Percentiles rank a stretch among this genome's conserved stretches.
phyloP scores from a whole-genome alignment of 2,888 invertebrate species.

The Lathronympha strigana region DNA sequence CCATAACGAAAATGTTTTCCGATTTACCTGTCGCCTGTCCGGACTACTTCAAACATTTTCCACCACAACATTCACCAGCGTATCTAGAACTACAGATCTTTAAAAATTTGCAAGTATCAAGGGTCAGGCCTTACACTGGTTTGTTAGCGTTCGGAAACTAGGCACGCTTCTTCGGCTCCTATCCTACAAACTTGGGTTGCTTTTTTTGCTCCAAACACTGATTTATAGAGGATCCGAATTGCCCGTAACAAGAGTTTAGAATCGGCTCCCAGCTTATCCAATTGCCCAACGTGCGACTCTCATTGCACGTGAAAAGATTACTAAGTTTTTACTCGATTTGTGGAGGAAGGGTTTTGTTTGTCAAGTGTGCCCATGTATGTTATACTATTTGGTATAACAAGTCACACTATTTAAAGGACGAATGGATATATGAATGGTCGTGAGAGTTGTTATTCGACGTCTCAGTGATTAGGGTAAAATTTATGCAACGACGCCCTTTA shows the following conservation, averaged over 20 bases:
- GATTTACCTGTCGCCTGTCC: slow-evolving; percentile 15
- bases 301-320: slow-evolving; percentile 25
- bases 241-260: slow-evolving; percentile 41
- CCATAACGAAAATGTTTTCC: slow-evolving; percentile 20
- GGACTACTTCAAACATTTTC: slow-evolving; percentile 2
- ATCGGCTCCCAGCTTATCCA: slow-evolving; percentile 32
- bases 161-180: slow-evolving; percentile 14
- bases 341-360: neutral
- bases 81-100: neutral
- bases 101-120: neutral
- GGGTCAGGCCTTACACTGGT: neutral
- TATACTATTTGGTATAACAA: no score
- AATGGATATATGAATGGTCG: neutral
- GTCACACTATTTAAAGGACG: no score
- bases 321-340: neutral
- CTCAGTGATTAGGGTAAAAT: neutral
- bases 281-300: slow-evolving; percentile 32
- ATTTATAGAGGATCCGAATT: slow-evolving; percentile 39
- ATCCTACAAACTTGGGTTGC: slow-evolving; percentile 26
- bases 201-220: slow-evolving; percentile 39
- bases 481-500: neutral
- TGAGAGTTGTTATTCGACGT: neutral
- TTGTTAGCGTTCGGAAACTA: neutral
- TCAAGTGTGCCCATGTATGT: neutral
- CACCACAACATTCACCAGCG: neutral